A percentile compares a stretch with the other conserved stretches of the same genome.
Conservation (phyloP, 2,113 vertebrate species). For the Lampris megalopsis region DNA sequence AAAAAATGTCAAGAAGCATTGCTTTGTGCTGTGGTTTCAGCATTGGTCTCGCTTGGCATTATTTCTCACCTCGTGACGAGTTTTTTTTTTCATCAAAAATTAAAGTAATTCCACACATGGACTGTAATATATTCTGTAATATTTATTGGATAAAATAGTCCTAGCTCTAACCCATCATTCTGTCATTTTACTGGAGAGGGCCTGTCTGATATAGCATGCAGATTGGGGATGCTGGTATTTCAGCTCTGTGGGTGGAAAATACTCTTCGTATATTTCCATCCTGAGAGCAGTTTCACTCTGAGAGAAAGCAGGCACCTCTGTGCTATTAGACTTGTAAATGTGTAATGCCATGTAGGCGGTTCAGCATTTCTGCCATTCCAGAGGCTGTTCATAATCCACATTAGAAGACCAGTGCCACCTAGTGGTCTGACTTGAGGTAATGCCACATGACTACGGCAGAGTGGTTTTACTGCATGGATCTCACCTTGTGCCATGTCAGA, state of each 20-base stretch:
- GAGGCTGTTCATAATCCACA: constrained; percentile 37
- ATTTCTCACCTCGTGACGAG: too few species aligned
- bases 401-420: constrained; percentile 78
- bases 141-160: neutral
- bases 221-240: constrained; percentile 35
- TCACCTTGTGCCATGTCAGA: neutral
- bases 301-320: constrained; percentile 43
- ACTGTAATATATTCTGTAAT: neutral
- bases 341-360: constrained; percentile 71
- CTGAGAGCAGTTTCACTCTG: constrained; percentile 44
- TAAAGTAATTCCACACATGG: neutral
- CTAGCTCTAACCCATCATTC: constrained; percentile 14
- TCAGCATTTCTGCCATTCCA: constrained; percentile 58
- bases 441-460: constrained; percentile 17
- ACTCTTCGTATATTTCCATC: constrained; percentile 50
- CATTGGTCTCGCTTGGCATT: neutral
- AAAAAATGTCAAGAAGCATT: constrained; percentile 8
- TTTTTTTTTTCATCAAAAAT: too few species aligned
- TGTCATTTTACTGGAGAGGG: constrained; percentile 25
- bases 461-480: constrained; percentile 23
- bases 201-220: constrained; percentile 38
- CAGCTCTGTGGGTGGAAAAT: constrained; percentile 69
- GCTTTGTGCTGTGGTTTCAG: constrained; percentile 3
- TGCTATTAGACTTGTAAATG: constrained; percentile 74
- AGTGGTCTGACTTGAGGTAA: constrained; percentile 54